Base-by-base conservation (phyloP, 2,888 invertebrate genomes). In the Nudaria mundana region DNA sequence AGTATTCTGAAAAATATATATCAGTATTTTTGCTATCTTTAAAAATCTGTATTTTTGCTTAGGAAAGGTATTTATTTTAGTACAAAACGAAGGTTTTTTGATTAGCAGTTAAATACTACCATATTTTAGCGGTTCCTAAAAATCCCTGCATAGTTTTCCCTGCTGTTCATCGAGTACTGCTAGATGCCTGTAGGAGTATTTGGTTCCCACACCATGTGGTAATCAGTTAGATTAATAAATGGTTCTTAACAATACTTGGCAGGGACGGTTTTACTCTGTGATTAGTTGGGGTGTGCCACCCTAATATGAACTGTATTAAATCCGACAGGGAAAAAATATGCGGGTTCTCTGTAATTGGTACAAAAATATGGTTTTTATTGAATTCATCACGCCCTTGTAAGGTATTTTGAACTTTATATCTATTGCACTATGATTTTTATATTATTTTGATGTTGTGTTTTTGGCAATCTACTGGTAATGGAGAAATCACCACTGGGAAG, bases 401-500 rank as follows among this genome's bases (percentile, higher is more conserved):
- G 1, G 22, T 1, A 66, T 54, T 60, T 38, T 53, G 13, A 39
- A 52, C 60, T 44, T 39, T 78, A 67, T 18, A 0, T 0, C 0
- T 0, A 24, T 18, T 0, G 0, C 0, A 0, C 33, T 64, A 71
- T 34, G 44, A 56, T 37, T 40, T 14, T 35, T 33, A 52, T 50
- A 69, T 24, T 10, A 22, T 6, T 5, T 8, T 1, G 10, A 3
- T 11, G 12, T 25, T 28, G 29, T 52, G 51, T 64, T 65, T 76
- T 80, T 72, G 67, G 74, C 79, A 77, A 78, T 80, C 68, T 67
- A 65, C 61, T 65, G 64, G 72, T 76, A 76, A 78, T 70, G 69
- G 67, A 72, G 71, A 79, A 83, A 84, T 85, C 81, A 82, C 76
- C 83, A 82, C 76, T 73, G 67, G 69, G 71, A 75, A 76, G 76